Conservation (phyloP, 2,888 invertebrate species). For the Catocala fraxini region DNA sequence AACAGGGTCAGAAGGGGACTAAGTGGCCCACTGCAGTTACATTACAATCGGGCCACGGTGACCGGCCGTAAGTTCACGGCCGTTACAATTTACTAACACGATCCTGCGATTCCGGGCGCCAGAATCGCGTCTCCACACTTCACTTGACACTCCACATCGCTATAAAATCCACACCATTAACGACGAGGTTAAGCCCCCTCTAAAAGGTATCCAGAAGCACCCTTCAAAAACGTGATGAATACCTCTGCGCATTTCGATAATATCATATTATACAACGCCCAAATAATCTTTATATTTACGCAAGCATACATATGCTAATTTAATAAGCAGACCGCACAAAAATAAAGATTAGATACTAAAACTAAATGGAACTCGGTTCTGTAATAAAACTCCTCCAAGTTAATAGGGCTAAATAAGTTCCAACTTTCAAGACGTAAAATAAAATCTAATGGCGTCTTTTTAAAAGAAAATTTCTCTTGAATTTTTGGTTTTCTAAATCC, state of each 20-base stretch:
- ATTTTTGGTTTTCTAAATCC: slow-evolving; percentile 34
- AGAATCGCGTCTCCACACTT: slow-evolving; percentile 36
- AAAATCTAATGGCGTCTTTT: slow-evolving; percentile 28
- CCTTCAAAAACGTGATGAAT: slow-evolving; percentile 37
- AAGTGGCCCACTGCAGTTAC: slow-evolving; percentile 65
- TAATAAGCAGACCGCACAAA: not conserved
- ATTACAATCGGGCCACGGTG: slow-evolving; percentile 41
- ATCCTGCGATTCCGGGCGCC: slow-evolving; percentile 16
- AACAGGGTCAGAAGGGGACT: slow-evolving; percentile 55
- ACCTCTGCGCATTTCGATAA: slow-evolving; percentile 22
- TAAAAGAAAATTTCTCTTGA: slow-evolving; percentile 29
- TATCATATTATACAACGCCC: not conserved
- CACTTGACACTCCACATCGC: slow-evolving; percentile 33
- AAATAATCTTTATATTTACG: not conserved
- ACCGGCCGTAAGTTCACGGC: slow-evolving; percentile 63
- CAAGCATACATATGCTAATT: not conserved
- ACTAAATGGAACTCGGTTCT: slow-evolving; percentile 12
- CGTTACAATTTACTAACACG: slow-evolving; percentile 51
- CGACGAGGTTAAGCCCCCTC: slow-evolving; percentile 26
- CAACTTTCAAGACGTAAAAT: slow-evolving; percentile 19
- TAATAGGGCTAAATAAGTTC: slow-evolving; percentile 19
- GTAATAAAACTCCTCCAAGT: slow-evolving; percentile 12
- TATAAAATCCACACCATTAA: slow-evolving; percentile 47
- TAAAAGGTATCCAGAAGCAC: slow-evolving; percentile 34
- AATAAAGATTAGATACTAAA: slow-evolving; percentile 10